These are phyloP conservation scores for Matsumurasca onukii DNA, from an alignment of 1,140 invertebrate species.

Conservation along the genomic window DNA sequence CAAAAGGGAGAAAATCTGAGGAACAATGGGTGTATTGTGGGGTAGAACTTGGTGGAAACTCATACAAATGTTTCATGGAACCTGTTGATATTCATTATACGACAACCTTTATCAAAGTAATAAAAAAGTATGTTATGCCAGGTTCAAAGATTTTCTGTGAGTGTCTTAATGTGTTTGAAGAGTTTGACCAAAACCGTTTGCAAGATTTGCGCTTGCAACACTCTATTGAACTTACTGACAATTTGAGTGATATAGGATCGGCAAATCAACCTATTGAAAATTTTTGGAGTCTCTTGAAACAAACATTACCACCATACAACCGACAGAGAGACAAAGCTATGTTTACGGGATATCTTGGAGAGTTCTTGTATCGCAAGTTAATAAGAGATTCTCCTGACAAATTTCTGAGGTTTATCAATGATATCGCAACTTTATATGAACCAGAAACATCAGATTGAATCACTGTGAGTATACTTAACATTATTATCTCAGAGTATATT, in stretches of 20 bases:
- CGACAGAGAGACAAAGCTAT: constrained; percentile 25
- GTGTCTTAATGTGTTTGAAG: constrained; percentile 8
- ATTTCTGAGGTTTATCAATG: constrained; percentile 14
- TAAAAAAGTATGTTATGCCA: constrained; percentile 11
- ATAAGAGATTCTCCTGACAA: constrained; percentile 19
- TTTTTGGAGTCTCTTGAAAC: constrained; percentile 21
- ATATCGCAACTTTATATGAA: constrained; percentile 16
- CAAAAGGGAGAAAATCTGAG: constrained; percentile 4
- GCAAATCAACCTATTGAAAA: not conserved
- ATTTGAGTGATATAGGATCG: not conserved
- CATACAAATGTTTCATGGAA: constrained; percentile 10
- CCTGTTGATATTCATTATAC: constrained; percentile 26
- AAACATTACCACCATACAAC: constrained; percentile 24
- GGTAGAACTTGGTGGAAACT: constrained; percentile 19
- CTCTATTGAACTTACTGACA: constrained; percentile 6
- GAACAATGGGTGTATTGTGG: constrained; percentile 28
- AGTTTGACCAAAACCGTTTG: constrained; percentile 11
- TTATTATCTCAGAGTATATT: no score
- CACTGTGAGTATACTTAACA: no score
- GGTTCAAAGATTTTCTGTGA: constrained; percentile 15
- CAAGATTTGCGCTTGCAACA: constrained; percentile 13
- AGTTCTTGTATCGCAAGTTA: constrained; percentile 14
- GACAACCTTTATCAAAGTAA: constrained; percentile 26
- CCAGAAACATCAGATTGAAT: not conserved
- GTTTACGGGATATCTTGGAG: constrained; percentile 23